Conservation (phyloP, 2,888 invertebrate genomes). For the Callimorpha dominula region DNA sequence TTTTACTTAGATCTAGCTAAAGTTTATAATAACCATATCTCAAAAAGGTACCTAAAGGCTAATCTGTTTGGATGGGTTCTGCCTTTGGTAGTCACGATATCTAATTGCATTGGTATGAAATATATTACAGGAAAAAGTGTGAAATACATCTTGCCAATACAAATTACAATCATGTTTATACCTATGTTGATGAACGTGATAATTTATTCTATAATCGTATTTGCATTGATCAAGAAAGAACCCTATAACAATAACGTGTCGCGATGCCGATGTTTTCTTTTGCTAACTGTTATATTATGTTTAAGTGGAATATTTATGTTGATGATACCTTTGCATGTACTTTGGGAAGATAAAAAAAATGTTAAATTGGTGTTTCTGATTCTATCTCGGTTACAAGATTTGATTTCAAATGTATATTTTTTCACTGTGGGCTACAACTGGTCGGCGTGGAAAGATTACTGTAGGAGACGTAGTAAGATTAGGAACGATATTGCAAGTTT, state of each 20-base stretch:
- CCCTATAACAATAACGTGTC: neutral
- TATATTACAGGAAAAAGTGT: neutral
- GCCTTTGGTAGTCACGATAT: neutral
- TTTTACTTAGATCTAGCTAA: conserved; percentile 33
- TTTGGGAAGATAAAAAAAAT: neutral
- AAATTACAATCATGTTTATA: conserved; percentile 8
- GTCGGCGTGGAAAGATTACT: conserved; percentile 4
- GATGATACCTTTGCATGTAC: neutral
- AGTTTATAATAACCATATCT: conserved; percentile 19
- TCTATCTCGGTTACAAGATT: neutral
- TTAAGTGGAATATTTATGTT: conserved; percentile 5
- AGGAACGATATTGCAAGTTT: neutral
- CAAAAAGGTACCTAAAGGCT: conserved; percentile 23
- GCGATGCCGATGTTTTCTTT: neutral
- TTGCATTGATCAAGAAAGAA: conserved; percentile 3
- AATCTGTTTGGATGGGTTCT: neutral
- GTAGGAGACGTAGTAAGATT: neutral
- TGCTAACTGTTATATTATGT: neutral
- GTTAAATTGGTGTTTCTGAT: neutral
- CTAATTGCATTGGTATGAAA: neutral
- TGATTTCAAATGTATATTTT: conserved; percentile 9
- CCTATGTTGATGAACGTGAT: conserved; percentile 5
- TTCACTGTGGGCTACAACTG: neutral
- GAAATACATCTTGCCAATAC: neutral
- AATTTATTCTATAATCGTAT: conserved; percentile 7